These are phyloP conservation scores for Drosophila rellima DNA, from an alignment of 2,888 invertebrate species.

Conservation along the genomic window DNA sequence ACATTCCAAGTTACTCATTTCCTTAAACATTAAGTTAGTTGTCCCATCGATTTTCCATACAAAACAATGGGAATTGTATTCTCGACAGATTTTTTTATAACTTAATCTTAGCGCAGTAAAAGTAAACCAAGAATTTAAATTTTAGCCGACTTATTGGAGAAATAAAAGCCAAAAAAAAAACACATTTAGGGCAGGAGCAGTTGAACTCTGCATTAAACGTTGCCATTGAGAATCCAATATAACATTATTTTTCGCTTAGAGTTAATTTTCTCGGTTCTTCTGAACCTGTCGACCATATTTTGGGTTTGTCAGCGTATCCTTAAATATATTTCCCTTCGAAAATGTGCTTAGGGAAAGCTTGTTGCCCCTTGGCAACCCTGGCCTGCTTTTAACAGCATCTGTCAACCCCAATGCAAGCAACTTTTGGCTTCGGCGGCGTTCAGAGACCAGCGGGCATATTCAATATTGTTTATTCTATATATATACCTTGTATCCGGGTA, in stretches of 20 bases:
- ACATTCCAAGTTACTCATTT: neutral
- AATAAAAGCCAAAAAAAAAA: neutral
- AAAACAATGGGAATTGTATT: neutral
- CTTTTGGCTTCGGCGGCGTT: slow-evolving; percentile 6
- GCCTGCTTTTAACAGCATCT: slow-evolving; percentile 7
- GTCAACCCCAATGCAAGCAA: slow-evolving; percentile 5
- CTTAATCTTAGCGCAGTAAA: neutral
- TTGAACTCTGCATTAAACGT: neutral
- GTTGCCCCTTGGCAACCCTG: slow-evolving; percentile 4
- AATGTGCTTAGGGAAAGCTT: neutral
- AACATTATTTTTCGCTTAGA: slow-evolving; percentile 52
- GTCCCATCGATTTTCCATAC: neutral
- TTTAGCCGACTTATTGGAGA: neutral
- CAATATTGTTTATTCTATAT: slow-evolving; percentile 52
- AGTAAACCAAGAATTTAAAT: neutral
- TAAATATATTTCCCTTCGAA: neutral
- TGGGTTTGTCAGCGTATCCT: neutral
- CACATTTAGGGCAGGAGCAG: neutral
- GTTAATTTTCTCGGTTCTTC: neutral
- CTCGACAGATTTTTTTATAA: neutral
- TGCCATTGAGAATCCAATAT: slow-evolving; percentile 32
- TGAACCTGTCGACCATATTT: slow-evolving; percentile 5
- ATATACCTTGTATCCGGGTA: neutral
- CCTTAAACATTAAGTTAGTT: neutral
- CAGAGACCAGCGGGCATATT: slow-evolving; percentile 57